phyloP scores from a whole-genome alignment of 2,888 invertebrate species.

The Adelognathus sp. region DNA sequence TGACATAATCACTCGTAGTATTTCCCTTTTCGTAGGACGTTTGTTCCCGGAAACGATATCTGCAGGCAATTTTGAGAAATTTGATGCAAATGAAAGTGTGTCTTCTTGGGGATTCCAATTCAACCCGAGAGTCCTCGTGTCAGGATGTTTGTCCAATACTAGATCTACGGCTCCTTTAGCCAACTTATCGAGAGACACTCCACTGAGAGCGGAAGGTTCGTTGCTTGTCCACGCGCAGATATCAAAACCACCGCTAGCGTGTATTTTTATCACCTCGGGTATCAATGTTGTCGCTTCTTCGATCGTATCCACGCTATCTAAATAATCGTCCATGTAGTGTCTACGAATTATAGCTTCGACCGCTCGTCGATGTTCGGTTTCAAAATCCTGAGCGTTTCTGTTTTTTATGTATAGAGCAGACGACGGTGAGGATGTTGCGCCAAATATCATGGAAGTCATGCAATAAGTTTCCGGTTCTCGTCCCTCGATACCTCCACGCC shows the following conservation, averaged over 20 bases:
- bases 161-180: not conserved
- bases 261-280: not conserved
- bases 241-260: not conserved
- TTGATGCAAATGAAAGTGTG: not conserved
- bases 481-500: conserved; percentile 33
- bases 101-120: not conserved
- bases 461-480: conserved; percentile 48
- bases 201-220: not conserved
- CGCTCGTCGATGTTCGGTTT: conserved; percentile 58
- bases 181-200: too few species aligned
- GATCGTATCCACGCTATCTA: conserved; percentile 46
- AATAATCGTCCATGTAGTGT: conserved; percentile 68
- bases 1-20: conserved; percentile 60
- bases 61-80: not conserved
- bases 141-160: not conserved
- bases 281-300: not conserved
- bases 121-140: not conserved
- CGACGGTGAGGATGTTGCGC: conserved; percentile 32
- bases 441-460: conserved; percentile 65
- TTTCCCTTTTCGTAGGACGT: conserved; percentile 62
- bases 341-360: conserved; percentile 63
- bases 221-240: not conserved
- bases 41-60: conserved; percentile 31
- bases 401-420: conserved; percentile 64
- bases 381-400: conserved; percentile 61